phyloP scores from a whole-genome alignment of 2,888 invertebrate species.

The Xanthia icteritia region DNA sequence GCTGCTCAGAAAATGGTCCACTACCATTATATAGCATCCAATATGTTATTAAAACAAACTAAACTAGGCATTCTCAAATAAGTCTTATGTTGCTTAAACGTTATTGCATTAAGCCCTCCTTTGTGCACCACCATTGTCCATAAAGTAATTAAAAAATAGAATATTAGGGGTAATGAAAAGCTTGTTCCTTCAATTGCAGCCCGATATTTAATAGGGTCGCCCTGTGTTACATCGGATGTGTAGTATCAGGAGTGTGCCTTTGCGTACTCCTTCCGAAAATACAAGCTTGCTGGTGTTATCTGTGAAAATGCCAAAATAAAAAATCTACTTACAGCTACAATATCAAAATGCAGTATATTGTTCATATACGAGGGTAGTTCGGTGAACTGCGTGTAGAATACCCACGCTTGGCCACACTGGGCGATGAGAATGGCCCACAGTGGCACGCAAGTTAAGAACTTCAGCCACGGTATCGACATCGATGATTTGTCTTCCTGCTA shows the following conservation, averaged over 20 bases:
- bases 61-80: no score
- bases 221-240: not conserved
- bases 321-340: conserved; percentile 91
- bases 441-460: conserved; percentile 93
- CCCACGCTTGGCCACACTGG: conserved; percentile 95
- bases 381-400: conserved; percentile 95
- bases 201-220: not conserved
- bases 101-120: no score
- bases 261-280: not conserved
- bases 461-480: conserved; percentile 93
- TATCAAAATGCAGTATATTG: conserved; percentile 95
- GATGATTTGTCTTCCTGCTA: conserved; percentile 87
- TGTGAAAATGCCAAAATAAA: not conserved
- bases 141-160: no score
- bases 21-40: no score
- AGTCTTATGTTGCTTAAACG: no score
- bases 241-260: not conserved
- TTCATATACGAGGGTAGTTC: conserved; percentile 96
- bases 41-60: no score
- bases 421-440: conserved; percentile 96
- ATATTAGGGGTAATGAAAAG: not conserved
- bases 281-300: not conserved
- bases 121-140: no score
- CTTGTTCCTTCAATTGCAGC: not conserved
- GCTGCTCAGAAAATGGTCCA: no score